Conservation (phyloP, 2,113 vertebrate genomes). For the Silurus glanis region DNA sequence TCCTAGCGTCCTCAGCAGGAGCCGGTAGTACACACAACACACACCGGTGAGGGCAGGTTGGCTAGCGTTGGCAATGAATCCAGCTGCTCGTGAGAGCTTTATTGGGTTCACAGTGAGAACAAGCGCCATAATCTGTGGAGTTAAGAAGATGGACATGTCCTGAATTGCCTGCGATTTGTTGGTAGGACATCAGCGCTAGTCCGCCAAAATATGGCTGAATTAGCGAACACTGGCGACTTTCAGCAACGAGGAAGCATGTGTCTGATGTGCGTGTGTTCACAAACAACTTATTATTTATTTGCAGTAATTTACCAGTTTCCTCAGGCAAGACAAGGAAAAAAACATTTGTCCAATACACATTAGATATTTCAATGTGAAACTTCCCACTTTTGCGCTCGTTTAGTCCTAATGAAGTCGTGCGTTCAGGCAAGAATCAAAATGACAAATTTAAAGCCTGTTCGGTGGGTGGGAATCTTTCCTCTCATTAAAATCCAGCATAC, state of each 20-base stretch:
- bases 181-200: not conserved
- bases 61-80: not conserved
- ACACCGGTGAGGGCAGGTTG: not conserved
- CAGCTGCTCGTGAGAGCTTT: not conserved
- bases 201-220: not conserved
- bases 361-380: not conserved
- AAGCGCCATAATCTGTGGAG: not conserved
- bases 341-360: not conserved
- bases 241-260: not conserved
- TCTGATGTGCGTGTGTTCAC: not conserved
- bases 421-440: not conserved
- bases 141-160: not conserved
- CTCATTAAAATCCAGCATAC: not conserved
- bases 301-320: not conserved
- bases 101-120: not conserved
- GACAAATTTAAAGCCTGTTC: not conserved
- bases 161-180: not conserved
- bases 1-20: conserved; percentile 11
- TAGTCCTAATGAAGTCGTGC: not conserved
- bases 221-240: not conserved
- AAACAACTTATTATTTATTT: not conserved
- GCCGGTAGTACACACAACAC: not conserved
- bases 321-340: no score
- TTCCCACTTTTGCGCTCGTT: not conserved
- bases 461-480: not conserved